A percentile compares a stretch with the other conserved stretches of the same genome.
Evolutionary conservation across 2,113 vertebrate species (phyloP).

Genomic region (Zingel zingel): DNA sequence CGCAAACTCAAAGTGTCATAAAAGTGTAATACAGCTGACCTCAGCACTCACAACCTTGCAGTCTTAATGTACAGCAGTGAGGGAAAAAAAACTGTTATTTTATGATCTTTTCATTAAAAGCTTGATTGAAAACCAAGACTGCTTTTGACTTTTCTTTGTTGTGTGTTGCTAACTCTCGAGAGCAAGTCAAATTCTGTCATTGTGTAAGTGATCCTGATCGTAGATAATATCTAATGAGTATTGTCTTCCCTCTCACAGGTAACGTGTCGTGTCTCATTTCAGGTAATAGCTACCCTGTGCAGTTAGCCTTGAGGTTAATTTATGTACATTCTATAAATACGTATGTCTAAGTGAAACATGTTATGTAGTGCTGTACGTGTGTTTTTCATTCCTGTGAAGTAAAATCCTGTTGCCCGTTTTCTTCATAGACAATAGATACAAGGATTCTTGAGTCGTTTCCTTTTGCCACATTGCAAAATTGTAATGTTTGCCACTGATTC

Average conservation of each 20-base stretch:
- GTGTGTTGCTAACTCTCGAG: neutral
- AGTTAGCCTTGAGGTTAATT: constrained; percentile 28
- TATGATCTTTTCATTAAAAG: constrained; percentile 99
- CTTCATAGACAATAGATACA: neutral
- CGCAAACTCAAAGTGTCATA: constrained; percentile 90
- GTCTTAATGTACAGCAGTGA: constrained; percentile 99
- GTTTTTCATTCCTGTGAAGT: constrained; percentile 7
- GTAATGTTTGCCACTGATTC: neutral
- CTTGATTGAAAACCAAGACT: constrained; percentile 91
- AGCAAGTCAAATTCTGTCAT: neutral
- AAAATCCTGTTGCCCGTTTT: constrained; percentile 26
- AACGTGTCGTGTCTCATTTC: constrained; percentile 10
- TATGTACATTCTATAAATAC: constrained; percentile 4
- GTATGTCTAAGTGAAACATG: constrained; percentile 11
- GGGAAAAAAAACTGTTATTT: constrained; percentile 96
- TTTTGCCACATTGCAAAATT: neutral
- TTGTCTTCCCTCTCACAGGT: constrained; percentile 1
- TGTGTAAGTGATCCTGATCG: neutral
- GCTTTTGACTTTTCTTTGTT: constrained; percentile 35
- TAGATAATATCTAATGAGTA: constrained; percentile 10
- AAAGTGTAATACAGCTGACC: constrained; percentile 89
- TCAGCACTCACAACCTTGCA: constrained; percentile 97
- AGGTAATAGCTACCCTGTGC: constrained; percentile 16
- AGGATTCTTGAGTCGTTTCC: neutral
- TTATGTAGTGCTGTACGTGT: neutral